phyloP scores from a whole-genome alignment of 2,113 vertebrate species.

The Ornithorhynchus anatinus region DNA sequence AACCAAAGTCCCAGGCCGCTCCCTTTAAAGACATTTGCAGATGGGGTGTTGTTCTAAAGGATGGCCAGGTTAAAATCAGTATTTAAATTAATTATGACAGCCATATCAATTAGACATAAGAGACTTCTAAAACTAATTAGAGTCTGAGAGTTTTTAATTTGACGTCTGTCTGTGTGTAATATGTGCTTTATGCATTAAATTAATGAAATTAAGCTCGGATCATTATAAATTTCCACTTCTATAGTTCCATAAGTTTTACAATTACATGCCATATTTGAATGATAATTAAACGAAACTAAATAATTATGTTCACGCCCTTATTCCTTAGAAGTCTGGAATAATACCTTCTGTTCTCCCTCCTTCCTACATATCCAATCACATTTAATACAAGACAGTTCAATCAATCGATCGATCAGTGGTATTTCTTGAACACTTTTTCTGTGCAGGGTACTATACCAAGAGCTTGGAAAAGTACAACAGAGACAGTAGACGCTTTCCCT shows the following conservation, averaged over 20 bases:
- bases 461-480: too few species aligned
- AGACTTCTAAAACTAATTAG: conserved; percentile 81
- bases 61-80: conserved; percentile 70
- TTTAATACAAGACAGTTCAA: too few species aligned
- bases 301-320: conserved; percentile 49
- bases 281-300: conserved; percentile 74
- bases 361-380: not conserved
- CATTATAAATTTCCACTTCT: conserved; percentile 81
- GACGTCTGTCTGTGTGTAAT: conserved; percentile 74
- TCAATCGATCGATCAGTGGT: too few species aligned
- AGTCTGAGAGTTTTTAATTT: conserved; percentile 78
- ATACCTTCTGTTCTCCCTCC: not conserved
- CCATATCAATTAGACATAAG: conserved; percentile 80
- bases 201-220: conserved; percentile 81
- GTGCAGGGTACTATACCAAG: too few species aligned
- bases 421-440: too few species aligned
- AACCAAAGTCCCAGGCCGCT: too few species aligned
- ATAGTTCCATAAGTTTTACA: conserved; percentile 76
- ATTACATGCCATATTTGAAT: conserved; percentile 78
- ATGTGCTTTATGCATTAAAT: conserved; percentile 80
- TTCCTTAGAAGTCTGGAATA: conserved; percentile 46
- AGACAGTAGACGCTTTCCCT: too few species aligned
- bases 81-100: conserved; percentile 83
- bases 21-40: too few species aligned
- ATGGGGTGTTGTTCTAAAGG: conserved; percentile 58